Evolutionary conservation across 1,140 invertebrate genomes (phyloP).

Genomic region (Pissodes strobi): DNA sequence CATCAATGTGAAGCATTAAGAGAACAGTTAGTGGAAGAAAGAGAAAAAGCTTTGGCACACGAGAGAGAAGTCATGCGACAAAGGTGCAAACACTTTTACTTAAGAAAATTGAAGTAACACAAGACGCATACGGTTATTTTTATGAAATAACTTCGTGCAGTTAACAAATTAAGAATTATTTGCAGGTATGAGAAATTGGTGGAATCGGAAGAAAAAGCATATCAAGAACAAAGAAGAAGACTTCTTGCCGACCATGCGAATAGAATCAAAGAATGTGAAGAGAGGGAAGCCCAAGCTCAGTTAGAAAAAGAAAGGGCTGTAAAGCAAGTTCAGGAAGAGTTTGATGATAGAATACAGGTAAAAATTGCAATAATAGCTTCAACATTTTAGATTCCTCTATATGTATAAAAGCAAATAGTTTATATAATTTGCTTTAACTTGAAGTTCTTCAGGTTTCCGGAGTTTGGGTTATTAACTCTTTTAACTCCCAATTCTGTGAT

Average conservation of each 20-base stretch:
- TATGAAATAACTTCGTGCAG: too few species aligned
- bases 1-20: conserved; percentile 59
- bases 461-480: neutral
- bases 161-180: too few species aligned
- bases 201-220: conserved; percentile 60
- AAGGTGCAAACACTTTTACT: too few species aligned
- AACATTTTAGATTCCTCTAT: too few species aligned
- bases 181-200: conserved; percentile 62
- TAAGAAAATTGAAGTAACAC: too few species aligned
- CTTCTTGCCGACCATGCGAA: conserved; percentile 57
- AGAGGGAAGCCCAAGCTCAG: conserved; percentile 52
- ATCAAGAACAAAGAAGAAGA: conserved; percentile 60
- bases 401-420: too few species aligned
- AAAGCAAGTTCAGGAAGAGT: conserved; percentile 57
- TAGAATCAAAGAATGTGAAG: conserved; percentile 58
- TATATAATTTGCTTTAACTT: too few species aligned
- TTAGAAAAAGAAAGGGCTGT: conserved; percentile 56
- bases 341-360: conserved; percentile 56
- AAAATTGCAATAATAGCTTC: neutral
- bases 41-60: conserved; percentile 59
- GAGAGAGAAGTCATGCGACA: conserved; percentile 59
- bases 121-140: too few species aligned
- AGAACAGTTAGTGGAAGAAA: conserved; percentile 58
- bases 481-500: too few species aligned
- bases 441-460: neutral